phyloP scores from a whole-genome alignment of 2,113 vertebrate genomes.

The Porphyrio hochstetteri region DNA sequence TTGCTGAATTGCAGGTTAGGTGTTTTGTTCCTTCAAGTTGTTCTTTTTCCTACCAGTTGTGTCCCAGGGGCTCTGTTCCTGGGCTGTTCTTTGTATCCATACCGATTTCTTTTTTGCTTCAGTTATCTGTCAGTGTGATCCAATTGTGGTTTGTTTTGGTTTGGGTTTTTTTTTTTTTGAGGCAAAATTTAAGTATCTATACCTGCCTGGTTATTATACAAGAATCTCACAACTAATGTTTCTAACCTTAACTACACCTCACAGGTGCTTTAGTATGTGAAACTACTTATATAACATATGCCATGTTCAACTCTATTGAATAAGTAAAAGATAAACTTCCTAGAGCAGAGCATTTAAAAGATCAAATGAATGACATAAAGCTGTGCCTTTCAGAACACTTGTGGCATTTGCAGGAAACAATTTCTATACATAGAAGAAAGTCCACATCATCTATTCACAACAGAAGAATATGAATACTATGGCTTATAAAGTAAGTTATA shows the following conservation, averaged over 20 bases:
- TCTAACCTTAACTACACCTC: neutral
- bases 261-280: neutral
- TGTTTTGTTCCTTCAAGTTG: neutral
- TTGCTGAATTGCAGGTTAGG: neutral
- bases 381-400: neutral
- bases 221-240: neutral
- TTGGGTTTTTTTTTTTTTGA: neutral
- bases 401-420: neutral
- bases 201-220: neutral
- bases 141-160: neutral
- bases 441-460: neutral
- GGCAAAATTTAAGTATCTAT: neutral
- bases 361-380: neutral
- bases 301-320: neutral
- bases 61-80: neutral
- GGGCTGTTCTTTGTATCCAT: neutral
- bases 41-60: neutral
- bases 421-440: neutral
- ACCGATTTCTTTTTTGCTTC: neutral
- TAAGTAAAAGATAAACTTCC: neutral
- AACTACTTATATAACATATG: neutral
- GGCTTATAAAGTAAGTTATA: neutral
- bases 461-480: neutral
- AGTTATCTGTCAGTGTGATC: neutral
- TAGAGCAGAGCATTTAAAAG: neutral